Base-by-base conservation (phyloP, 2,797 vertebrate species). In the Hirundo rustica region DNA sequence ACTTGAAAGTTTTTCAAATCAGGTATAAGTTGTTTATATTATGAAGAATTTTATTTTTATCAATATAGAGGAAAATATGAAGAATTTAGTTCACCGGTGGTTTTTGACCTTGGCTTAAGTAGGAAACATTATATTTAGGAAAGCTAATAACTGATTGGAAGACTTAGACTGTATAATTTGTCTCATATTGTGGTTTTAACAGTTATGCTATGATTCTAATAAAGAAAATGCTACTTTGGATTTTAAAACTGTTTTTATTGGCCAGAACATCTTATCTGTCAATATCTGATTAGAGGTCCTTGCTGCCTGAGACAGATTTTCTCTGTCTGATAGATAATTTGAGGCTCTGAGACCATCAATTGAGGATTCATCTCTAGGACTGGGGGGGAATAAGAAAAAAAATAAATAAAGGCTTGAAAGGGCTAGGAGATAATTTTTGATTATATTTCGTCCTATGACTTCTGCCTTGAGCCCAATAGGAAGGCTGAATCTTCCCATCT, bases 231-330 rank as follows among this genome's bases (percentile, higher is more conserved):
- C 85, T 75, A 94, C 60, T 96, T 88, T 95, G 77, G 54, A 84
- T 94, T 97, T 98, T 95, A 96, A 96, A 94, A 97, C 82, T 92
- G 64, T 92, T 96, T 97, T 97, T 98, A 97, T 97, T 94, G 94
- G 50, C 14, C 36, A 61, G 64, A 96, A 93, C 81, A 97, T 95
- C 93, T 97, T 86, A 96, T 72, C 92, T 97, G 97, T 96, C 96
- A 97, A 97, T 98, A 98, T 97, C 97, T 97, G 96, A 97, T 97
- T 97, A 97, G 91, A 96, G 75, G 72, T 61, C 95, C 74, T 89
- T 2, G 14, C 85, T 96, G 84, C 76, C 61, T 92, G 79, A 93
- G 89, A 96, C 93, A 96, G 88, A 74, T 97, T 97, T 97, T 92
- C 82, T 95, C 79, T 95, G 34, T 95, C 94, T 97, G 90, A 93